Percentiles rank a stretch among this genome's conserved stretches.
Conservation (phyloP, 1,140 invertebrate species). For the Trypoxylus dichotomus region DNA sequence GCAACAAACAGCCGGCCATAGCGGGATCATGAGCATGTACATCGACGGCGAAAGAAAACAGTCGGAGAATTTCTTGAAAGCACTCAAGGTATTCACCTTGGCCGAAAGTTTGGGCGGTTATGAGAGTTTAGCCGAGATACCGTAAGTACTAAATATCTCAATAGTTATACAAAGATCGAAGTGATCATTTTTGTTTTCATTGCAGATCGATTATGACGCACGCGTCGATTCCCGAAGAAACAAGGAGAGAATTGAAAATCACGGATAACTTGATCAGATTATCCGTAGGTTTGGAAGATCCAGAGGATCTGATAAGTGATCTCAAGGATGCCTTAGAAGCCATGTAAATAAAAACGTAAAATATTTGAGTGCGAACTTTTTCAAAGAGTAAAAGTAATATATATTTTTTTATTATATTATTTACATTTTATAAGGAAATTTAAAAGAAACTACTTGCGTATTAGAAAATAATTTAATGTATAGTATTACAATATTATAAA, state of each 20-base stretch:
- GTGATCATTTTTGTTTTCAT: slow-evolving; percentile 25
- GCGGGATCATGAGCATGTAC: slow-evolving; percentile 92
- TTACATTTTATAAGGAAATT: not conserved
- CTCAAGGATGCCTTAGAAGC: slow-evolving; percentile 76
- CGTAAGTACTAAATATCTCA: slow-evolving; percentile 63
- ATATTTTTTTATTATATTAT: not conserved
- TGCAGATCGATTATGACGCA: slow-evolving; percentile 76
- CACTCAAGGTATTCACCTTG: slow-evolving; percentile 82
- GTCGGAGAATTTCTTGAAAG: slow-evolving; percentile 74
- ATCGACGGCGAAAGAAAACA: slow-evolving; percentile 79
- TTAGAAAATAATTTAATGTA: not conserved
- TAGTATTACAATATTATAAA: slow-evolving; percentile 4
- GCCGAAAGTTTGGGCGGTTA: slow-evolving; percentile 96
- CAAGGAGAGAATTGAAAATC: slow-evolving; percentile 77
- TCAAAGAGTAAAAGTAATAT: too few species aligned
- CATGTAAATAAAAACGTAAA: slow-evolving; percentile 26
- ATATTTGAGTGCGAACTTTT: not conserved
- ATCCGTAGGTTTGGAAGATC: slow-evolving; percentile 89
- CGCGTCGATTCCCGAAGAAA: slow-evolving; percentile 73
- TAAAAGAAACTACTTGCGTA: not conserved
- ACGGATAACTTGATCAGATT: slow-evolving; percentile 85
- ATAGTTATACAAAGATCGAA: slow-evolving; percentile 10
- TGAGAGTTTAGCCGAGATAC: slow-evolving; percentile 87
- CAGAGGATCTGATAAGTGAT: slow-evolving; percentile 86
- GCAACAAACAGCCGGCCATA: slow-evolving; percentile 85